phyloP scores from a whole-genome alignment of 2,797 vertebrate genomes.

The Dermochelys coriacea region DNA sequence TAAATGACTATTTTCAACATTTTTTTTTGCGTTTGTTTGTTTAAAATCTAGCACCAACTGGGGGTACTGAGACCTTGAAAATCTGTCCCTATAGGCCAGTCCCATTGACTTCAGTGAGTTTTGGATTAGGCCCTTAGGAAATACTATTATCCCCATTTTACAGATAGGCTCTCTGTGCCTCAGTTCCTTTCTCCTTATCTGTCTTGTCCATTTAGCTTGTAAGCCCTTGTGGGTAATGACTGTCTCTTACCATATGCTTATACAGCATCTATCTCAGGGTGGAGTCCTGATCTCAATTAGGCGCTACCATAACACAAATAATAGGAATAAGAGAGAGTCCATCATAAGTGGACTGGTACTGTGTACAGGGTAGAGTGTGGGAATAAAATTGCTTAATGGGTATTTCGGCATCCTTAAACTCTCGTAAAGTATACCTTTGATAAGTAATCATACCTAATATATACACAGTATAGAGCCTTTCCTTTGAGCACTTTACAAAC shows the following conservation, averaged over 20 bases:
- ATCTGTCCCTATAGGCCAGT: neutral
- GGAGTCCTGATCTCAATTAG: neutral
- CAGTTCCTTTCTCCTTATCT: neutral
- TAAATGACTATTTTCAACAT: slow-evolving; percentile 17
- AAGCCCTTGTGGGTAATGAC: neutral
- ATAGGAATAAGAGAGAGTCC: neutral
- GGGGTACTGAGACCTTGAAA: slow-evolving; percentile 36
- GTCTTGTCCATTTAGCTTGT: neutral
- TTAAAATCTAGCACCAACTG: slow-evolving; percentile 26
- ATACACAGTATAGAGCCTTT: neutral
- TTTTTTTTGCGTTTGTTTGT: slow-evolving; percentile 22
- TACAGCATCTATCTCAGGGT: neutral
- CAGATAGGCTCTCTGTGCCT: neutral
- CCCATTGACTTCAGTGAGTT: neutral
- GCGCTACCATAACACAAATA: neutral
- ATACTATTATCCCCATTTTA: neutral
- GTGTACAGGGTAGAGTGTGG: neutral
- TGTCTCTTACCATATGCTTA: neutral
- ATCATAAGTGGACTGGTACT: neutral
- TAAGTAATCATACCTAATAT: neutral
- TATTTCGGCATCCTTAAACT: neutral
- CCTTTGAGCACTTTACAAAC: neutral
- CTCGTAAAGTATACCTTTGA: neutral
- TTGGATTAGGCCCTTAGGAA: neutral
- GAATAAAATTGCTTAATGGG: neutral